Evolutionary conservation across 2,797 vertebrate genomes (phyloP).

Genomic region (Naso thynnoides): DNA sequence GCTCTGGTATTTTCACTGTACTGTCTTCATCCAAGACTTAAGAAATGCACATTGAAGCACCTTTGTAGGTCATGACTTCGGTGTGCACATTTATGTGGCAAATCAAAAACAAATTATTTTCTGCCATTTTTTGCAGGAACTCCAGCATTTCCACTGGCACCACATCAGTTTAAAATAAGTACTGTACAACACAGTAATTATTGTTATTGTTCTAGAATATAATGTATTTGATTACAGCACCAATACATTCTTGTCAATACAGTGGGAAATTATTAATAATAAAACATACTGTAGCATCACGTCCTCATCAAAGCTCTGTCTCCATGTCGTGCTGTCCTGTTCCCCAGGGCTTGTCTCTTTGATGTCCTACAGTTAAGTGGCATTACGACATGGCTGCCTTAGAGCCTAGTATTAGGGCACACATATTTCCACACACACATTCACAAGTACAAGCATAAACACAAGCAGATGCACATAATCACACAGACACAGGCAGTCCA

Average conservation of each 20-base stretch:
- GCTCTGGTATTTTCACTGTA: conserved; percentile 16
- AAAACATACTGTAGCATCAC: conserved; percentile 40
- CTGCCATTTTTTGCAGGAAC: neutral
- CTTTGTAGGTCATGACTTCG: conserved; percentile 52
- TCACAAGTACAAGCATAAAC: neutral
- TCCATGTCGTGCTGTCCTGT: conserved; percentile 42
- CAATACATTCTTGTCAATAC: conserved; percentile 18
- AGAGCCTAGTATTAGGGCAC: conserved; percentile 25
- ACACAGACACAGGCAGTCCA: neutral
- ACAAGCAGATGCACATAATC: neutral
- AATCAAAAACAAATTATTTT: conserved; percentile 20
- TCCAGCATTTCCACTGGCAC: neutral
- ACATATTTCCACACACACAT: conserved; percentile 1
- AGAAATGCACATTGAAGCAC: conserved; percentile 36
- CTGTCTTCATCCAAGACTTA: neutral
- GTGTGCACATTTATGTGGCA: neutral
- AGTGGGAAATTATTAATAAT: conserved; percentile 58
- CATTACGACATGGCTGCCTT: conserved; percentile 49
- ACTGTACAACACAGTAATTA: neutral
- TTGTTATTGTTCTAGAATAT: conserved; percentile 9
- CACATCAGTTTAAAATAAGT: conserved; percentile 7
- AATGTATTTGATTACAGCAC: conserved; percentile 12
- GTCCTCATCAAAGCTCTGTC: conserved; percentile 62
- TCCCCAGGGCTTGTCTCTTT: conserved; percentile 58
- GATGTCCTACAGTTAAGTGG: conserved; percentile 62